Percentiles rank a stretch among this genome's conserved stretches.
Conservation (phyloP, 2,113 vertebrate genomes). For the Taurulus bubalis region DNA sequence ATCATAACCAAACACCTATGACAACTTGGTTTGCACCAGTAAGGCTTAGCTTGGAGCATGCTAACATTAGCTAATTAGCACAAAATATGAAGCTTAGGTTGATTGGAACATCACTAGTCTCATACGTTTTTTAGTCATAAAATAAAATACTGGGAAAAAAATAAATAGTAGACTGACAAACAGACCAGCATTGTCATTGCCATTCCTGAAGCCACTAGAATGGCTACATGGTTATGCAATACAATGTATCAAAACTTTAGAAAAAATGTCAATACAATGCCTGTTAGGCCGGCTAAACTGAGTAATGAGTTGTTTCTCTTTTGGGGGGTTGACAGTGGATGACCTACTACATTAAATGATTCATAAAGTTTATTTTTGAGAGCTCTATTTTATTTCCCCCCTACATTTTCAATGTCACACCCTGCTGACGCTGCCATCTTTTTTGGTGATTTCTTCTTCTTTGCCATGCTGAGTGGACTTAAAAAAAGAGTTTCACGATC, state of each 20-base stretch:
- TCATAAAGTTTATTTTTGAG: conserved; percentile 23
- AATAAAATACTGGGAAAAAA: neutral
- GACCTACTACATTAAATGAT: neutral
- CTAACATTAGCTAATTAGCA: neutral
- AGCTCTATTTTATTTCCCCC: neutral
- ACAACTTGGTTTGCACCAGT: neutral
- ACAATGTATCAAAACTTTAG: no score
- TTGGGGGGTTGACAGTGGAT: conserved; percentile 1
- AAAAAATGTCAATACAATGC: no score
- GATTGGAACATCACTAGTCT: neutral
- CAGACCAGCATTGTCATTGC: no score
- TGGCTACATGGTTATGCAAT: no score
- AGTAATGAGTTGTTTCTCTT: neutral
- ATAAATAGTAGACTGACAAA: no score
- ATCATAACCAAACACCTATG: neutral
- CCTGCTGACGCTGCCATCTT: conserved; percentile 27
- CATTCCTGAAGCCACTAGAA: no score
- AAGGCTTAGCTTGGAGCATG: neutral
- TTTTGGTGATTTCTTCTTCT: conserved; percentile 15
- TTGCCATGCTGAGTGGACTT: conserved; percentile 19
- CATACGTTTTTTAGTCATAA: neutral
- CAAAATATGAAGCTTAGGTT: neutral
- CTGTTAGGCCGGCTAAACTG: no score
- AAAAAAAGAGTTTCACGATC: conserved; percentile 35
- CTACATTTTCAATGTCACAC: neutral